Base-by-base conservation (phyloP, 1,140 invertebrate species). In the Drosophila lacertosa region DNA sequence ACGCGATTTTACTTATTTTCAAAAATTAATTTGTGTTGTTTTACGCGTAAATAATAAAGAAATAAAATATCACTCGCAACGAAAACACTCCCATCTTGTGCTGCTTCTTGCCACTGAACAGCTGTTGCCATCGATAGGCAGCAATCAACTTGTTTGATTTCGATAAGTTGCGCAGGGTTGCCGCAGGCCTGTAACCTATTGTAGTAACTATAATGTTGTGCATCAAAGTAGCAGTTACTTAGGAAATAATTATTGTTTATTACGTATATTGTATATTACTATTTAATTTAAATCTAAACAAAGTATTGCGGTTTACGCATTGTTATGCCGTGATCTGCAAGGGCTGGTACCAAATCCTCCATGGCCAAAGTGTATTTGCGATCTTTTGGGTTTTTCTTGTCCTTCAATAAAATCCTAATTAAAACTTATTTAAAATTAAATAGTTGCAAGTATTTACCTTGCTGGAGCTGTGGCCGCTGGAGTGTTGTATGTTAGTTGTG, bases 241-340 rank as follows among this genome's bases (percentile, higher is more conserved):
- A 15, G 10, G 26, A 1, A 18, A 42, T 10, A 45, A 59, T 35
- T 33, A 16, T 10, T 11, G 4, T 4, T 5, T 10, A 45, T 48
- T 18, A 3, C 24, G 4, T n/a, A 51, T 29, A 22, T 42, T 11
- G 5, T 33, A 3, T 32, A 39, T 45, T 26, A 26, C n/a, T 9
- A 29, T 1, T 18, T 44, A 40, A 22, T 95, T 42, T 20, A 45
- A 4, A 29, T 54, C 11, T 82, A 89, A 62, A 83, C 79, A 62
- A 89, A 89, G 91, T 99, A 99, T 79, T 97, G 96, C 5, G 98
- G 98, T 89, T 99, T 99, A 74, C 97, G 97, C 1, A 98, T 96
- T 76, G 96, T 96, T 33, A 99, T 98, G 32, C 98, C 98, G 92
- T 99, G 98, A 92, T 99, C 98, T 7, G 95, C 94, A 7, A 99